Conservation (phyloP, 2,797 vertebrate genomes). For the Antrozous pallidus region DNA sequence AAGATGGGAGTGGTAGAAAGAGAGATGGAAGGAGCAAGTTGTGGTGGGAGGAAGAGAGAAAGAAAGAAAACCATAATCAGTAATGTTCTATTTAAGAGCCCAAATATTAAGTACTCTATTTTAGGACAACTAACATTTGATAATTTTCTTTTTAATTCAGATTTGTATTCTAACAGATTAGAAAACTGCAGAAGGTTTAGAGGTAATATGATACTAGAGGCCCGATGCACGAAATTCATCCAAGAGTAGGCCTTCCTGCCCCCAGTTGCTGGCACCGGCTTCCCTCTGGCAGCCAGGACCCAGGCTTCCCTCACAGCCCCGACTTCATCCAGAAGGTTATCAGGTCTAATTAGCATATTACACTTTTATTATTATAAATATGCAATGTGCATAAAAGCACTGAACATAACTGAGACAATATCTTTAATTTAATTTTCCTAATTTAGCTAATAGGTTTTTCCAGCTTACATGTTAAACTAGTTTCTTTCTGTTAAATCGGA, state of each 20-base stretch:
- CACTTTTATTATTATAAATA: not conserved
- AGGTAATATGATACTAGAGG: not conserved
- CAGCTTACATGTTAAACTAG: not conserved
- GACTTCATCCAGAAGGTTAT: too few species aligned
- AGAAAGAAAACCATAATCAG: not conserved
- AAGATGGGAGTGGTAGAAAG: not conserved
- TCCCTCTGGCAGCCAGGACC: too few species aligned
- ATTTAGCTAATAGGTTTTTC: not conserved
- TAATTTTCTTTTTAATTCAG: constrained; percentile 28
- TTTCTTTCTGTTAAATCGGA: constrained; percentile 23
- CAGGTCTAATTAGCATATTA: too few species aligned
- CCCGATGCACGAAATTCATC: too few species aligned
- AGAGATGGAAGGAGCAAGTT: not conserved
- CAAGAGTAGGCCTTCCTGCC: too few species aligned
- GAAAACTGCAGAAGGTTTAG: not conserved
- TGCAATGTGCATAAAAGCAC: not conserved
- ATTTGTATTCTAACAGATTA: constrained; percentile 16
- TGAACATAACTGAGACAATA: not conserved
- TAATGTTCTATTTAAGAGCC: not conserved
- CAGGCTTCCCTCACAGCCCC: too few species aligned
- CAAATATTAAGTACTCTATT: constrained; percentile 8
- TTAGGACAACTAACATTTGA: not conserved
- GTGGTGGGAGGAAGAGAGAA: not conserved
- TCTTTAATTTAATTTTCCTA: constrained; percentile 20
- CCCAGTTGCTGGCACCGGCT: too few species aligned